phyloP scores from a whole-genome alignment of 2,113 vertebrate species.

The Sander vitreus region DNA sequence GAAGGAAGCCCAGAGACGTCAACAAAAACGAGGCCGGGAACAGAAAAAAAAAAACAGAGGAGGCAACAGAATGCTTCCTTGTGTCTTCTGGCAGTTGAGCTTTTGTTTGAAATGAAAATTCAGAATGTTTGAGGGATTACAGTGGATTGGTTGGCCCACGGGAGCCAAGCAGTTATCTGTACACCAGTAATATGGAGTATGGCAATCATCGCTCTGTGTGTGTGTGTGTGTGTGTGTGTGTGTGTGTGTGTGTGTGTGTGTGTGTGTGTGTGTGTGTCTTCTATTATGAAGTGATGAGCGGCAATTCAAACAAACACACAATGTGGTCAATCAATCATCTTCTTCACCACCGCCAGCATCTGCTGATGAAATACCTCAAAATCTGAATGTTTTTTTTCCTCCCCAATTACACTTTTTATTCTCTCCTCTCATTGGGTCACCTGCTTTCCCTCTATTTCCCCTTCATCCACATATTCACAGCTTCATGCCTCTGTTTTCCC shows the following conservation, averaged over 20 bases:
- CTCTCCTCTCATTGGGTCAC: slow-evolving; percentile 32
- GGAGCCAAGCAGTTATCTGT: slow-evolving; percentile 81
- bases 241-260: slow-evolving; percentile 47
- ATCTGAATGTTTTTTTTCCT: not conserved
- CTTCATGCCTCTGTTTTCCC: slow-evolving; percentile 16
- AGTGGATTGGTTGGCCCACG: slow-evolving; percentile 83
- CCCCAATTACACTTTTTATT: slow-evolving; percentile 8
- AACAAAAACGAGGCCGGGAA: slow-evolving; percentile 32
- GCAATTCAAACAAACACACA: slow-evolving; percentile 61
- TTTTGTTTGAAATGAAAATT: slow-evolving; percentile 88
- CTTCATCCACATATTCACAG: slow-evolving; percentile 34
- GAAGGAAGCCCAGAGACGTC: slow-evolving; percentile 47
- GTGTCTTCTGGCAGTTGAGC: slow-evolving; percentile 81
- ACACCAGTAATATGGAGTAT: slow-evolving; percentile 78
- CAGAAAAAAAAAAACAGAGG: slow-evolving; percentile 14
- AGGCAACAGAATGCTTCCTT: slow-evolving; percentile 75
- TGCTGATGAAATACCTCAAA: slow-evolving; percentile 19
- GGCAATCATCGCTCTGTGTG: slow-evolving; percentile 72
- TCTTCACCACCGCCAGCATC: slow-evolving; percentile 15
- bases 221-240: slow-evolving; percentile 33
- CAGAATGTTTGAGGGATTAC: slow-evolving; percentile 86
- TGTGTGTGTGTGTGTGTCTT: slow-evolving; percentile 45
- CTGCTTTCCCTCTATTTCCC: not conserved
- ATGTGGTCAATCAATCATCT: slow-evolving; percentile 42
- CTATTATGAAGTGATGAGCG: slow-evolving; percentile 55